Percentiles rank a stretch among this genome's conserved stretches.
These are phyloP conservation scores for Lagodon rhomboides DNA, from an alignment of 2,797 vertebrate genomes.

Conservation along the genomic window DNA sequence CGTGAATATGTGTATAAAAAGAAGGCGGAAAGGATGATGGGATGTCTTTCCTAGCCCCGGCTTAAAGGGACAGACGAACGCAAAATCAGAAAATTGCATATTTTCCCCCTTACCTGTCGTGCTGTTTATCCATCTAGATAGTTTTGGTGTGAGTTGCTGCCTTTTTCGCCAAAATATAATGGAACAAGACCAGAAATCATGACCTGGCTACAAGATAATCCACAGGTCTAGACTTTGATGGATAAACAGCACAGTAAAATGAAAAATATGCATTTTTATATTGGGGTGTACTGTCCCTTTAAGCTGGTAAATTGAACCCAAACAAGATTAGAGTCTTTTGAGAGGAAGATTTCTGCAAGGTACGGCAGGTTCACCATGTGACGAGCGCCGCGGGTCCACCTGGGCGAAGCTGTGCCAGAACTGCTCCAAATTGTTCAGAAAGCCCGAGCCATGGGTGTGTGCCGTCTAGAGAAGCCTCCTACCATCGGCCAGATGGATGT, in stretches of 20 bases:
- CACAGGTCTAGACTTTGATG: too few species aligned
- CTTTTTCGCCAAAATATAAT: too few species aligned
- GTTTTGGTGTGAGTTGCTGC: too few species aligned
- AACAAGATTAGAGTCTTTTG: conserved; percentile 45
- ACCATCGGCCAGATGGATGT: conserved; percentile 44
- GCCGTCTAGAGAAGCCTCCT: conserved; percentile 34
- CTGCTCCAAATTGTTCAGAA: conserved; percentile 37
- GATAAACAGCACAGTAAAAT: too few species aligned
- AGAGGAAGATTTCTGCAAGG: conserved; percentile 26
- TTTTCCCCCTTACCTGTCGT: too few species aligned
- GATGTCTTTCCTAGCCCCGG: conserved; percentile 55
- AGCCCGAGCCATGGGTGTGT: conserved; percentile 41
- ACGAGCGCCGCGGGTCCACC: conserved; percentile 33
- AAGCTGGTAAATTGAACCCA: conserved; percentile 65
- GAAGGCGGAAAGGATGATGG: conserved; percentile 38
- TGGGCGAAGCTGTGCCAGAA: conserved; percentile 17
- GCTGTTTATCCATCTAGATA: too few species aligned
- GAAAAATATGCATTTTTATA: too few species aligned
- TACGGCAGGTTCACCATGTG: conserved; percentile 10
- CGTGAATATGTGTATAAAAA: conserved; percentile 29
- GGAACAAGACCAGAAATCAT: too few species aligned
- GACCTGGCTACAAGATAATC: too few species aligned
- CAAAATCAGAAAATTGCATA: too few species aligned
- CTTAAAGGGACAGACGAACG: conserved; percentile 24
- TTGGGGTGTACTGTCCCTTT: too few species aligned